Percentiles rank a stretch among this genome's conserved stretches.
Evolutionary conservation across 2,113 vertebrate genomes (phyloP).

Genomic region (Eonycteris spelaea): DNA sequence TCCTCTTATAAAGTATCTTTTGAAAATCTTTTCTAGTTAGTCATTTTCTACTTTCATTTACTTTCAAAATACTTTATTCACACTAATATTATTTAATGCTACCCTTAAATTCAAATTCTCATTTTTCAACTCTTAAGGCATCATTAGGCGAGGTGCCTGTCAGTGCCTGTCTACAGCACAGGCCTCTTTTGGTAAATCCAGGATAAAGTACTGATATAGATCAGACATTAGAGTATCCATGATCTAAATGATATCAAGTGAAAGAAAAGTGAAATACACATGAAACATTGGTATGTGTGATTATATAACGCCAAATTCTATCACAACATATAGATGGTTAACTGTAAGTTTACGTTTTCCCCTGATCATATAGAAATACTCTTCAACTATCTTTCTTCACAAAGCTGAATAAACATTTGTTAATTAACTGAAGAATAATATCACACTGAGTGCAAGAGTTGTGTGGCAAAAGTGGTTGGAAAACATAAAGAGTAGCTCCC

Average conservation of each 20-base stretch:
- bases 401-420: neutral
- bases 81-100: neutral
- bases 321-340: neutral
- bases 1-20: neutral
- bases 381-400: neutral
- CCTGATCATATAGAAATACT: neutral
- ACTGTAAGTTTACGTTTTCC: neutral
- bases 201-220: neutral
- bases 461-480: neutral
- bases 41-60: neutral
- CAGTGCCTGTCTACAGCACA: neutral
- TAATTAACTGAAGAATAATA: neutral
- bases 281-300: neutral
- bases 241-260: neutral
- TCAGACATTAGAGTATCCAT: neutral
- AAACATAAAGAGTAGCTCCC: neutral
- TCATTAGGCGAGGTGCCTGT: neutral
- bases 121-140: neutral
- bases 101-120: neutral
- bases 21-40: neutral
- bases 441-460: neutral
- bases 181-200: neutral
- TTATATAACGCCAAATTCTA: neutral
- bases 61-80: neutral
- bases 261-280: neutral